A percentile compares a stretch with the other conserved stretches of the same genome.
Conservation (phyloP, 2,113 vertebrate genomes). For the Coracopsis vasa region DNA sequence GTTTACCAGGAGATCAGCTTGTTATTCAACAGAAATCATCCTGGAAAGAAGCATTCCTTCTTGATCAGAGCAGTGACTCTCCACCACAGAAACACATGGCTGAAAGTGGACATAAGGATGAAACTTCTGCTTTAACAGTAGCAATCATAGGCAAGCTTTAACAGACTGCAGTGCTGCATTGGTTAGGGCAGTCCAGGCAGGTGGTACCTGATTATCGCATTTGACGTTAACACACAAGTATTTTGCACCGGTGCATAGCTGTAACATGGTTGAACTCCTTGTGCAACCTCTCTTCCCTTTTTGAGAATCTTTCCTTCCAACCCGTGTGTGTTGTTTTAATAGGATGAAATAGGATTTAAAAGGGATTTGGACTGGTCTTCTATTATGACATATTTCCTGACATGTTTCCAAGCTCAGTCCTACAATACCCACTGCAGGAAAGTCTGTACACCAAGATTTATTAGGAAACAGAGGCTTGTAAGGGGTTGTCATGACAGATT, state of each 20-base stretch:
- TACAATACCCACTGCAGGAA: background rate
- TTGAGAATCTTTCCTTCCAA: background rate
- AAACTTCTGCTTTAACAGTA: background rate
- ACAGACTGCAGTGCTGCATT: background rate
- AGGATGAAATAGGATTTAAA: background rate
- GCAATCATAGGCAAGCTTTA: background rate
- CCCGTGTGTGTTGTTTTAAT: background rate
- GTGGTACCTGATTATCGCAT: rapidly evolving
- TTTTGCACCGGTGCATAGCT: background rate
- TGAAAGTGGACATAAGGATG: background rate
- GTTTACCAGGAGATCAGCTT: background rate
- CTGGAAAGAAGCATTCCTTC: background rate
- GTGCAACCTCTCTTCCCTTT: background rate
- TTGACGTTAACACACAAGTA: background rate
- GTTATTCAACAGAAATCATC: background rate
- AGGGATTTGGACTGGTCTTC: background rate
- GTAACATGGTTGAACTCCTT: background rate
- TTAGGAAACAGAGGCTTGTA: background rate
- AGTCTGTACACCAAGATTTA: background rate
- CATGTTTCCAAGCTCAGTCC: background rate
- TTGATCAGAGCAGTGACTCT: background rate
- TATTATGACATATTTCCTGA: background rate
- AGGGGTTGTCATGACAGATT: background rate
- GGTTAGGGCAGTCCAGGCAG: background rate
- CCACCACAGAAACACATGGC: background rate